Evolutionary conservation across 1,140 invertebrate species (phyloP).

Genomic region (Oreohelix idahoensis): DNA sequence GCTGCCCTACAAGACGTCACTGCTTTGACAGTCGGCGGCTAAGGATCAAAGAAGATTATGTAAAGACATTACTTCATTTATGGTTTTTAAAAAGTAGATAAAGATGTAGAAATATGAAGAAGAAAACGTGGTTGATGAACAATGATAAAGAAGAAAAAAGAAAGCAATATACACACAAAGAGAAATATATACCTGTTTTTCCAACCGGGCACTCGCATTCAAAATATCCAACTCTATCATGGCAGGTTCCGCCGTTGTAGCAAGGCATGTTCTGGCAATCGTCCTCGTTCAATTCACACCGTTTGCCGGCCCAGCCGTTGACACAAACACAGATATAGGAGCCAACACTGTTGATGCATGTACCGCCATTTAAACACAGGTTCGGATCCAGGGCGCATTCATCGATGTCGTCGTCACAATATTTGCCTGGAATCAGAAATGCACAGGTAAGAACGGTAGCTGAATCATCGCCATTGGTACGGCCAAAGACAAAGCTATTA

Average conservation of each 20-base stretch:
- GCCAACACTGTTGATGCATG: conserved; percentile 56
- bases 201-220: conserved; percentile 95
- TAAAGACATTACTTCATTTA: no score
- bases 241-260: conserved; percentile 96
- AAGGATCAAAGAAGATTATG: no score
- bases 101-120: no score
- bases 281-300: conserved; percentile 91
- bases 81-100: no score
- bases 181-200: conserved; percentile 87
- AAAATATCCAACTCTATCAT: conserved; percentile 95
- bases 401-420: conserved; percentile 60
- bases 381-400: conserved; percentile 50
- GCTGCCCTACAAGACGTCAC: no score
- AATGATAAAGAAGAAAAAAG: no score
- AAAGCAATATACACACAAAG: no score
- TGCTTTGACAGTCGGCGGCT: no score
- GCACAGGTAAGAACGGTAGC: no score
- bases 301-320: conserved; percentile 91
- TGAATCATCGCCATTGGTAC: no score
- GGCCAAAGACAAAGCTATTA: no score
- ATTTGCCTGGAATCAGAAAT: conserved; percentile 47
- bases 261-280: conserved; percentile 78
- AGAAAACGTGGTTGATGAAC: no score
- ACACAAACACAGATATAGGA: conserved; percentile 93
- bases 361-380: conserved; percentile 65